Evolutionary conservation across 1,140 invertebrate species (phyloP).

Genomic region (Papilio polyxenes): DNA sequence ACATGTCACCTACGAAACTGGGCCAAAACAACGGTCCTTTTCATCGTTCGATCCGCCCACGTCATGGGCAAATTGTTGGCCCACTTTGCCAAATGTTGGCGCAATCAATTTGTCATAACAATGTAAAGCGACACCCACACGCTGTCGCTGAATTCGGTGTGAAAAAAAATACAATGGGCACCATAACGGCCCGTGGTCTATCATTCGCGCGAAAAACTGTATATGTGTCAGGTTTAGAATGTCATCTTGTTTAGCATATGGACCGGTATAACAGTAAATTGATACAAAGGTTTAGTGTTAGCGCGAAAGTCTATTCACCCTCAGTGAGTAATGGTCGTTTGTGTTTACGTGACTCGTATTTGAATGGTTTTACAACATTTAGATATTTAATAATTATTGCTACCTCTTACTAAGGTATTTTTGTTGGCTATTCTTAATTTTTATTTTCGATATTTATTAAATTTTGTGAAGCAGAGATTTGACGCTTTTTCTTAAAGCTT

Average conservation of each 20-base stretch:
- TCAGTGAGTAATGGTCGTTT: neutral
- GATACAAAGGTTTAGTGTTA: slow-evolving; percentile 25
- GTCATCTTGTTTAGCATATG: slow-evolving; percentile 45
- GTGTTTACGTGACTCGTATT: slow-evolving; percentile 19
- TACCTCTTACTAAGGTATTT: neutral
- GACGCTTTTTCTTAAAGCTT: neutral
- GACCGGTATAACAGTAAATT: slow-evolving; percentile 29
- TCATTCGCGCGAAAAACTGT: slow-evolving; percentile 56
- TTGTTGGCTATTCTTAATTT: no score
- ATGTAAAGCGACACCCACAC: slow-evolving; percentile 66
- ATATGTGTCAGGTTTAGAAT: slow-evolving; percentile 67
- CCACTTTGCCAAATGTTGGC: slow-evolving; percentile 61
- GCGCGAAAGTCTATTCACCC: slow-evolving; percentile 9
- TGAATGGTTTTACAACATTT: neutral
- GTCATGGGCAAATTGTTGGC: slow-evolving; percentile 55
- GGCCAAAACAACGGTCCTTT: slow-evolving; percentile 69
- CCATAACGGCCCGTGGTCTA: slow-evolving; percentile 63
- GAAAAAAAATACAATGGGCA: slow-evolving; percentile 69
- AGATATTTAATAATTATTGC: neutral
- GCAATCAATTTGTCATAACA: slow-evolving; percentile 74
- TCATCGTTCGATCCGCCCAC: slow-evolving; percentile 62
- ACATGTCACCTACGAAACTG: slow-evolving; percentile 45
- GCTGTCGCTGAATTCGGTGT: slow-evolving; percentile 58
- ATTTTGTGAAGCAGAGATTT: neutral
- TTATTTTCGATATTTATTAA: neutral